Conservation (phyloP, 2,888 invertebrate genomes). For the Griposia aprilina region DNA sequence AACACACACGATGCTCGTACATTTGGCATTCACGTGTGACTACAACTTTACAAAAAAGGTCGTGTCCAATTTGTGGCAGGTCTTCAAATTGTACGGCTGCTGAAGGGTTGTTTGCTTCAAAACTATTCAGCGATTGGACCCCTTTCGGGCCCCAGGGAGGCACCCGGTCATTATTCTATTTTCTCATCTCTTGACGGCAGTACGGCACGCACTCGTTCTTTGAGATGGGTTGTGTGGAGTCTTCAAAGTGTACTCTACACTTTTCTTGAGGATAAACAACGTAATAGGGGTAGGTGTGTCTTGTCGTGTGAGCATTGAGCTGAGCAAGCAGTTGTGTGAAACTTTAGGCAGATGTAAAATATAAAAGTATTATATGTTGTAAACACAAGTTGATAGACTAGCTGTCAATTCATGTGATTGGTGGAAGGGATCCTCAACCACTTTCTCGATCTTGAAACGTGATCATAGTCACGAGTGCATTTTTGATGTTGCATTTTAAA, state of each 20-base stretch:
- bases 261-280: slow-evolving; percentile 60
- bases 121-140: slow-evolving; percentile 71
- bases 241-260: slow-evolving; percentile 54
- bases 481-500: not conserved
- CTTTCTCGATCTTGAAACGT: not conserved
- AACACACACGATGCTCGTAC: slow-evolving; percentile 23
- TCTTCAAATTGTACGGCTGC: slow-evolving; percentile 64
- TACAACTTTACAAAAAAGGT: slow-evolving; percentile 65
- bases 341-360: not conserved
- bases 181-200: slow-evolving; percentile 69
- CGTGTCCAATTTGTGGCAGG: slow-evolving; percentile 67
- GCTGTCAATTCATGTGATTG: not conserved
- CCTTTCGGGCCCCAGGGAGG: slow-evolving; percentile 57
- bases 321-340: not conserved
- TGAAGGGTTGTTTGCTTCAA: slow-evolving; percentile 71
- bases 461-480: no score
- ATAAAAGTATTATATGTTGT: not conserved
- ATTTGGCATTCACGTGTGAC: slow-evolving; percentile 53
- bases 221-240: slow-evolving; percentile 50
- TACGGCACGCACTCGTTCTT: slow-evolving; percentile 55
- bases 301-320: not conserved
- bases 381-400: not conserved
- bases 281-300: slow-evolving; percentile 41
- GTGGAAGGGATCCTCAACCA: not conserved
- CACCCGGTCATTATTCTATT: slow-evolving; percentile 71